Evolutionary conservation across 2,113 vertebrate species (phyloP).

Genomic region (Sterna hirundo): DNA sequence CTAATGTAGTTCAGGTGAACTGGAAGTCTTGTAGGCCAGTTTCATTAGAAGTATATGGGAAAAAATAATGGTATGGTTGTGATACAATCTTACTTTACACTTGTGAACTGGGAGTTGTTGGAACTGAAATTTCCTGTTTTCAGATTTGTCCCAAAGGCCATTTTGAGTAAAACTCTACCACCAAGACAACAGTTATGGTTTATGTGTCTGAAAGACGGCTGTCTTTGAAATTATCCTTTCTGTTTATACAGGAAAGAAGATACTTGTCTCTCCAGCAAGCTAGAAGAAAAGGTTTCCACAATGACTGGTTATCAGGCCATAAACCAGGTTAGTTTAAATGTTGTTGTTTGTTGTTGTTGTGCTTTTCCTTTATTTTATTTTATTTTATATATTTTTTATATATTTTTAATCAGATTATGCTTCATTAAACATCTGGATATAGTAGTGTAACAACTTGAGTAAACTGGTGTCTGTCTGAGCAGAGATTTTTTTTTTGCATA

Average conservation of each 20-base stretch:
- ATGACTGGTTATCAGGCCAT: conserved; percentile 82
- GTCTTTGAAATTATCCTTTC: background rate
- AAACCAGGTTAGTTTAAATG: conserved; percentile 77
- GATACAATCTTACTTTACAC: background rate
- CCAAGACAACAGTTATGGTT: background rate
- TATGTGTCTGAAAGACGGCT: background rate
- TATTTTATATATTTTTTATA: background rate
- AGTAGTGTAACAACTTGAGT: background rate
- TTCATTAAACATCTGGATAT: background rate
- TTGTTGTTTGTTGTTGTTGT: background rate
- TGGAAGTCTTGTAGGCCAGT: background rate
- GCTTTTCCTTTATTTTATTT: background rate
- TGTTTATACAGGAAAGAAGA: conserved; percentile 81
- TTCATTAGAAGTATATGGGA: background rate
- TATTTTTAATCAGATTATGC: background rate
- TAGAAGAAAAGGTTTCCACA: conserved; percentile 78
- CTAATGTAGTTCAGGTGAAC: background rate
- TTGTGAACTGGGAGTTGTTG: background rate
- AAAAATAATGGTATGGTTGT: background rate
- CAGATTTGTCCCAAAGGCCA: background rate
- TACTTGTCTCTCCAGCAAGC: conserved; percentile 87
- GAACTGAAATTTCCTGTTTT: background rate
- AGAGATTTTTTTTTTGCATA: background rate
- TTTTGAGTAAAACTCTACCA: background rate
- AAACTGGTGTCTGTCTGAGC: background rate